These are phyloP conservation scores for Cliona cf. orientalis DNA, from an alignment of 37 sponge, comb jelly and placozoan genomes.

Conservation along the genomic window DNA sequence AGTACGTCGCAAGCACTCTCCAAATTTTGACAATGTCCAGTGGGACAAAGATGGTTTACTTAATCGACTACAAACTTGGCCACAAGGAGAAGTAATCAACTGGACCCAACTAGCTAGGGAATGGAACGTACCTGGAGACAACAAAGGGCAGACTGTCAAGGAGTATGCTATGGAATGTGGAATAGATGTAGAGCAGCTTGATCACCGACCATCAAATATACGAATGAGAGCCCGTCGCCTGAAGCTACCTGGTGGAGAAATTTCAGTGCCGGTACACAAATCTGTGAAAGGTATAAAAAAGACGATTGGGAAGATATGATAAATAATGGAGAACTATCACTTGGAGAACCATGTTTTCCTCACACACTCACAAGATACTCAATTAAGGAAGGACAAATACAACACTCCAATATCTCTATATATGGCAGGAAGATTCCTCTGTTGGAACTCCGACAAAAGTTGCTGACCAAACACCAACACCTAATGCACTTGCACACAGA, in stretches of 20 bases:
- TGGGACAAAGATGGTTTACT: slow-evolving; percentile 37
- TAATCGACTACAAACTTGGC: slow-evolving; percentile 6
- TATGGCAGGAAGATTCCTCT: slow-evolving; percentile 45
- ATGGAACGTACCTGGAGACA: slow-evolving; percentile 12
- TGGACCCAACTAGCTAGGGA: slow-evolving; percentile 22
- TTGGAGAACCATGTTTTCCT: slow-evolving; percentile 32
- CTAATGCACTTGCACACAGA: slow-evolving; percentile 42
- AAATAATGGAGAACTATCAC: slow-evolving; percentile 21
- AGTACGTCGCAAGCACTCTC: slow-evolving; percentile 20
- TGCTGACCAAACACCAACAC: slow-evolving; percentile 21
- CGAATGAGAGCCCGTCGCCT: background rate
- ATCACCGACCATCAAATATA: background rate
- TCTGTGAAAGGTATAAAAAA: slow-evolving; percentile 4
- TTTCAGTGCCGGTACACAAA: slow-evolving; percentile 24
- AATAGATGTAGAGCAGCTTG: slow-evolving; percentile 17
- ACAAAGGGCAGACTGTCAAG: slow-evolving; percentile 25
- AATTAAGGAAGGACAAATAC: slow-evolving; percentile 17
- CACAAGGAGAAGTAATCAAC: slow-evolving; percentile 14
- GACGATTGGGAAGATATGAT: slow-evolving; percentile 28
- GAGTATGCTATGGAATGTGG: slow-evolving; percentile 27
- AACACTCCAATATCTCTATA: slow-evolving; percentile 6
- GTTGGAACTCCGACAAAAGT: slow-evolving; percentile 26
- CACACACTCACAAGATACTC: slow-evolving; percentile 12
- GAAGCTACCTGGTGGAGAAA: slow-evolving; percentile 6
- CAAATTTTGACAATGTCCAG: slow-evolving; percentile 28